Percentiles rank a stretch among this genome's conserved stretches.
Evolutionary conservation across 2,888 invertebrate genomes (phyloP).

Genomic region (Tanypteryx hageni): DNA sequence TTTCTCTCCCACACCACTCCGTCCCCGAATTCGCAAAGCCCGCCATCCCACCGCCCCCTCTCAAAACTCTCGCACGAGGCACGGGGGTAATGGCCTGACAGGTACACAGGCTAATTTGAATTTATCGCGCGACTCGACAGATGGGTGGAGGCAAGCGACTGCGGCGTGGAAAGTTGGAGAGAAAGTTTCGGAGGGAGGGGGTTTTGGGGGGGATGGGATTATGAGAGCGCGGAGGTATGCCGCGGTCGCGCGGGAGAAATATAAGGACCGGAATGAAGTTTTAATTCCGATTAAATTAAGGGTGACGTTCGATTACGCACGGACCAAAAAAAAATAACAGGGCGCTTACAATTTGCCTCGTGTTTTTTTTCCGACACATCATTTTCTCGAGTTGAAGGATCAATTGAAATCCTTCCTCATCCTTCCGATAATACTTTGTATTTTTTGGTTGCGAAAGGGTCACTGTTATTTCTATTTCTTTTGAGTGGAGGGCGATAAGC

Average conservation of each 20-base stretch:
- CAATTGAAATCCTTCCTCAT: too few relatives aligned
- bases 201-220: not conserved
- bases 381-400: too few relatives aligned
- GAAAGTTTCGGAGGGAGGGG: not conserved
- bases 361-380: too few relatives aligned
- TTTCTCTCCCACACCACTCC: not conserved
- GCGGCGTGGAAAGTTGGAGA: not conserved
- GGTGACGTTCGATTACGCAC: not conserved
- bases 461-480: too few relatives aligned
- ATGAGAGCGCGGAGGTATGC: not conserved
- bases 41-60: not conserved
- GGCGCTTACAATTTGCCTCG: too few relatives aligned
- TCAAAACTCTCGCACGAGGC: not conserved
- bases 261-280: slow-evolving; percentile 4
- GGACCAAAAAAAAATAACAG: not conserved
- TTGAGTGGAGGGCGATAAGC: too few relatives aligned
- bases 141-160: not conserved
- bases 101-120: slow-evolving; percentile 62
- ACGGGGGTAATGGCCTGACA: slow-evolving; percentile 51
- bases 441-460: too few relatives aligned
- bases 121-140: slow-evolving; percentile 55
- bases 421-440: too few relatives aligned
- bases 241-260: slow-evolving; percentile 13
- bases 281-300: slow-evolving; percentile 16
- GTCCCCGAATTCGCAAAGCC: slow-evolving; percentile 3